Evolutionary conservation across 53 echinoderm and acorn worm genomes (phyloP).

Genomic region (Zoroaster sp.): DNA sequence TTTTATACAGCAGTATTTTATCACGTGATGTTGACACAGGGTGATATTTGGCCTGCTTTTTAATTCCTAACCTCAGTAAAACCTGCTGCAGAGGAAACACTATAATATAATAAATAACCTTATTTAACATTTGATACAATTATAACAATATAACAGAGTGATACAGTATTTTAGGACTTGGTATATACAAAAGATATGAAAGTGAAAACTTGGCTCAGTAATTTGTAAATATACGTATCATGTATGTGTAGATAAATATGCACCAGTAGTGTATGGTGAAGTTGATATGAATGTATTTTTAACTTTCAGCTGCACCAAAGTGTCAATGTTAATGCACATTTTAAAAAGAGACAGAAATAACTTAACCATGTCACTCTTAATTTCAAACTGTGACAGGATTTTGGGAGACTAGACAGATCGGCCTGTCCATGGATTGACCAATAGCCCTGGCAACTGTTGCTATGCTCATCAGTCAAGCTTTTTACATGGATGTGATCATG

Average conservation of each 20-base stretch:
- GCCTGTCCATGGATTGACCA: too few species aligned
- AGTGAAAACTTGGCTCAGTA: neutral
- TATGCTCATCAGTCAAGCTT: too few species aligned
- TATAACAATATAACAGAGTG: neutral
- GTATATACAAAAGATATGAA: neutral
- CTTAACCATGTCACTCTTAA: too few species aligned
- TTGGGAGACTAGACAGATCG: too few species aligned
- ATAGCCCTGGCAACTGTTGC: too few species aligned
- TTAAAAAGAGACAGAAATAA: neutral
- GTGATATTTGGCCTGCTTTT: neutral
- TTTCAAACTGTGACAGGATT: too few species aligned
- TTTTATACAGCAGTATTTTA: neutral
- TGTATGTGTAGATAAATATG: neutral
- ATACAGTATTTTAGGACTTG: neutral
- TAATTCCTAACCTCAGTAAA: neutral
- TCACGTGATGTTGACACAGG: neutral
- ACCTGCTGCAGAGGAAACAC: neutral
- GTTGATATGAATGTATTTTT: constrained; percentile 23
- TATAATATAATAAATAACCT: neutral
- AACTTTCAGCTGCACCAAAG: constrained; percentile 38
- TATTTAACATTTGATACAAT: neutral
- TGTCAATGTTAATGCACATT: neutral
- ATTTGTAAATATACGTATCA: constrained; percentile 14
- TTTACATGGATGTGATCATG: too few species aligned
- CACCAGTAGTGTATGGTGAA: neutral